A percentile compares a stretch with the other conserved stretches of the same genome.
Conservation (phyloP, 2,113 vertebrate species). For the Bos indicus region DNA sequence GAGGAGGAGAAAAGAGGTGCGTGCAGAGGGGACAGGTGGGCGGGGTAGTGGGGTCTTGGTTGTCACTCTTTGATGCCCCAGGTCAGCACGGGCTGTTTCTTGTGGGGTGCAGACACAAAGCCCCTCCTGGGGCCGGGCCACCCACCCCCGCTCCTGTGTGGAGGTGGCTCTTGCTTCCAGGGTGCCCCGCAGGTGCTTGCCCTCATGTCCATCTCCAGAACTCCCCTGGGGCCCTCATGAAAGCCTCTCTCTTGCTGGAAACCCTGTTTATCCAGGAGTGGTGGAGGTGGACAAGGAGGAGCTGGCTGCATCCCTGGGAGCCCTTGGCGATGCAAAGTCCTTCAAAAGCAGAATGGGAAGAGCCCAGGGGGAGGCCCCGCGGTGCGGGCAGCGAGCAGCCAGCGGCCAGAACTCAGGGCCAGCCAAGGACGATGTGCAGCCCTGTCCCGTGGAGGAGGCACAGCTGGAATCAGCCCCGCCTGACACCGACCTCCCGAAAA, state of each 20-base stretch:
- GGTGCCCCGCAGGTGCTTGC: background rate
- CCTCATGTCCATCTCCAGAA: background rate
- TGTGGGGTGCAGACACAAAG: background rate
- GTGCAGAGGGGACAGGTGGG: background rate
- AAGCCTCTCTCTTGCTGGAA: background rate
- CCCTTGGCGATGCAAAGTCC: background rate
- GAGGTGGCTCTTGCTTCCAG: background rate
- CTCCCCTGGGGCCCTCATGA: background rate
- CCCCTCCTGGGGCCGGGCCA: background rate
- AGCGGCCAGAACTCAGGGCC: background rate
- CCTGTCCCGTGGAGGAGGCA: background rate
- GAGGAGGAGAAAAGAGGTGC: background rate
- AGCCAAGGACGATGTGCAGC: background rate
- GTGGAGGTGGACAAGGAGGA: background rate
- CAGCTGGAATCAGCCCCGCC: background rate
- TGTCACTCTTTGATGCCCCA: background rate
- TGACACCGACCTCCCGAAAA: accelerated
- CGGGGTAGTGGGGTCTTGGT: background rate
- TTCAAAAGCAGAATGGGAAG: background rate
- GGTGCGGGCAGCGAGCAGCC: background rate
- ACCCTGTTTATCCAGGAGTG: conserved; percentile 4
- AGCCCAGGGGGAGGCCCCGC: background rate
- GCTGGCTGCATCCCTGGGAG: background rate
- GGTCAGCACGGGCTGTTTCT: background rate
- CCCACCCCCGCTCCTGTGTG: background rate